A percentile compares a stretch with the other conserved stretches of the same genome.
Conservation (phyloP, 1,140 invertebrate species). For the Glomeris maerens region DNA sequence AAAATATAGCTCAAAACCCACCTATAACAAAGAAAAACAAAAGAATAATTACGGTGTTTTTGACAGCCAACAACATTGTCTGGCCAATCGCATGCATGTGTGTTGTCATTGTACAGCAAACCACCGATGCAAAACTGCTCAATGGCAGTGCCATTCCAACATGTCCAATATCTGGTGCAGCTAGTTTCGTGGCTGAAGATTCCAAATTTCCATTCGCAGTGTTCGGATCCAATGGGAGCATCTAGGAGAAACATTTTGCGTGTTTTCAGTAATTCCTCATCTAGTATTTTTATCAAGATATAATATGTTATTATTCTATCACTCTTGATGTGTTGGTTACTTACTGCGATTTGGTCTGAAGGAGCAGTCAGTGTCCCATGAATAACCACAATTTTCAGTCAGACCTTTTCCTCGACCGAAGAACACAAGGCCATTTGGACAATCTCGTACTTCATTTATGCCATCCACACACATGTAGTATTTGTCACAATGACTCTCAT, state of each 20-base stretch:
- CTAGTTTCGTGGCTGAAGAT: slow-evolving; percentile 86
- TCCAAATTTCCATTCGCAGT: slow-evolving; percentile 83
- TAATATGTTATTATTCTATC: too few relatives aligned
- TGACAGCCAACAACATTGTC: slow-evolving; percentile 83
- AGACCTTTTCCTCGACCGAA: slow-evolving; percentile 29
- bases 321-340: too few relatives aligned
- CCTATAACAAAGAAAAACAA: neutral
- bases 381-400: slow-evolving; percentile 30
- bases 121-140: slow-evolving; percentile 87
- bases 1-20: neutral
- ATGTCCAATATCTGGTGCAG: slow-evolving; percentile 84
- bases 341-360: slow-evolving; percentile 26
- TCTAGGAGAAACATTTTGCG: too few relatives aligned
- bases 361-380: slow-evolving; percentile 32
- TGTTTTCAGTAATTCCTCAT: too few relatives aligned
- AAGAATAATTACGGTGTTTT: slow-evolving; percentile 60
- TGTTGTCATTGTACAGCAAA: slow-evolving; percentile 74
- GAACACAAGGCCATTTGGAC: slow-evolving; percentile 68
- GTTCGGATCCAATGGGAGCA: slow-evolving; percentile 63
- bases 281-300: too few relatives aligned
- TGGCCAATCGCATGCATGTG: slow-evolving; percentile 82
- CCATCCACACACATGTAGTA: slow-evolving; percentile 70
- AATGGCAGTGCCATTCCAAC: slow-evolving; percentile 83
- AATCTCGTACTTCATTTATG: slow-evolving; percentile 49
- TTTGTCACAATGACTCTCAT: slow-evolving; percentile 48